Base-by-base conservation (phyloP, 2,797 vertebrate species). In the Sciurus vulgaris region DNA sequence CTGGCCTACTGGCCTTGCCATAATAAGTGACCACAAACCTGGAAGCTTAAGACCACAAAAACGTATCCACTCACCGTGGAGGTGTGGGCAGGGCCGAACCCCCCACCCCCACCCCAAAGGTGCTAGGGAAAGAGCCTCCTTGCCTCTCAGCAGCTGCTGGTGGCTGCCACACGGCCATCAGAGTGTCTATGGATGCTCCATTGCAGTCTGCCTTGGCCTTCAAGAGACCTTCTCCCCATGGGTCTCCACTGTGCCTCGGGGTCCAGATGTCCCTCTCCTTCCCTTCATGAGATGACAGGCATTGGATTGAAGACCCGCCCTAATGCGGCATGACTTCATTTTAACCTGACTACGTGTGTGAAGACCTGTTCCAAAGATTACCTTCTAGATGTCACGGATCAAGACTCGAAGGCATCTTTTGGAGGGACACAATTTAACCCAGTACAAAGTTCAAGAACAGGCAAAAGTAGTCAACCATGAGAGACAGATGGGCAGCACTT, bases 171-270 rank as follows among this genome's bases (percentile, higher is more conserved):
- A 2, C 18, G 13, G 33, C 47, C 28, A 5, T 38, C 3, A 0
- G 17, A 63, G n/a, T 2, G 0, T 20, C n/a, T 30, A 1, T 15
- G 18, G 1, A 5, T 22, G 56, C 33, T 20, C 26, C 79, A 22
- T 18, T 54, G 59, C 18, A 18, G 7, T 69, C 67, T 38, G 18
- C n/a, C 79, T 88, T 14, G 5, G 0, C 83, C 87, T 59, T 74
- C 76, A 15, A 49, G 3, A 3, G 73, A 1, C 30, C 63, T 65
- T 56, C 54, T 89, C 78, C 59, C 12, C 6, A 28, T 30, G 61
- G 24, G 85, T 92, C 86, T 83, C 51, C 61, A 47, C 24, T 38
- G 24, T 18, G 6, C 33, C 30, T 24, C 65, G 1, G 6, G 17
- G 12, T 67, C 79, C 56, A 61, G 41, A 30, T 30, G 38, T 82